Evolutionary conservation across 2,888 invertebrate genomes (phyloP).

Genomic region (Drosophila mulleri): DNA sequence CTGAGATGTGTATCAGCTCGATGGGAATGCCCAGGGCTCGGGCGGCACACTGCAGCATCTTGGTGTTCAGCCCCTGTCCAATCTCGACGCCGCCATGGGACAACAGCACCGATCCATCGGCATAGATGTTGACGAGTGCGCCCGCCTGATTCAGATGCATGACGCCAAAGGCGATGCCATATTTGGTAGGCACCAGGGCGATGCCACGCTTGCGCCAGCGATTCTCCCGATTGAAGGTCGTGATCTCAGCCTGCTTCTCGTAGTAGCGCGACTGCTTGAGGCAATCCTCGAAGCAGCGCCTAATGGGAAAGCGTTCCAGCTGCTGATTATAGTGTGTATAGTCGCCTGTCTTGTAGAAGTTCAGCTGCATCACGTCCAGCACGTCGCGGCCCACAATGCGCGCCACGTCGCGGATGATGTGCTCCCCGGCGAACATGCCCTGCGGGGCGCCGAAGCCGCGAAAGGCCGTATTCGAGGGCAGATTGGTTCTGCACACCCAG

Average conservation of each 20-base stretch:
- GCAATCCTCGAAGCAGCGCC: constrained; percentile 92
- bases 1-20: constrained; percentile 91
- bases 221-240: constrained; percentile 91
- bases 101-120: constrained; percentile 94
- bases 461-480: constrained; percentile 97
- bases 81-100: constrained; percentile 98
- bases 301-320: constrained; percentile 90
- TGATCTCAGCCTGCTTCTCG: constrained; percentile 87
- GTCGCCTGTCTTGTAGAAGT: constrained; percentile 93
- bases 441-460: constrained; percentile 97
- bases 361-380: constrained; percentile 88
- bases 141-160: constrained; percentile 93
- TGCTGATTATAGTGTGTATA: constrained; percentile 91
- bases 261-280: constrained; percentile 88
- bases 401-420: constrained; percentile 91
- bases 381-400: constrained; percentile 88
- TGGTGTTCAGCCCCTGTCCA: constrained; percentile 98
- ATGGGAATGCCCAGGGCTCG: constrained; percentile 89
- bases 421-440: constrained; percentile 94
- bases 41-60: constrained; percentile 96
- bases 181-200: constrained; percentile 92
- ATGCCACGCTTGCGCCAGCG: constrained; percentile 95
- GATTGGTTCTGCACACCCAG: constrained; percentile 93
- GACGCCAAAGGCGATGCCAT: constrained; percentile 92
- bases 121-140: constrained; percentile 94